phyloP scores from a whole-genome alignment of 1,140 invertebrate genomes.

The Leguminivora glycinivorella region DNA sequence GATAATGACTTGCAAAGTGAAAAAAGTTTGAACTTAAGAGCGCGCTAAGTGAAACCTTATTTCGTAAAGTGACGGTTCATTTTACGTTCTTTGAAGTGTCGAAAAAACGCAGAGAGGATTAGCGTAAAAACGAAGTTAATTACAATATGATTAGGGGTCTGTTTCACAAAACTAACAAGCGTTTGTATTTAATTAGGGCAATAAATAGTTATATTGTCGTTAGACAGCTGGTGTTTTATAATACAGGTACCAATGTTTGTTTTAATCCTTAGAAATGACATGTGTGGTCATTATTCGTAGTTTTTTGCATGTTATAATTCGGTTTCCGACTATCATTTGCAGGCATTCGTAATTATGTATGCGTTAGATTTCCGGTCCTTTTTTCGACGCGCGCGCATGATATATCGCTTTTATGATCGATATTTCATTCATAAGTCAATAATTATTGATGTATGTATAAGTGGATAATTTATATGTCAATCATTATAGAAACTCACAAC shows the following conservation, averaged over 20 bases:
- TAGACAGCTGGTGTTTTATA: conserved; percentile 60
- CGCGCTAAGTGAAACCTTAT: neutral
- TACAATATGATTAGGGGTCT: conserved; percentile 73
- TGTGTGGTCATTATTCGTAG: conserved; percentile 16
- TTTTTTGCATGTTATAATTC: conserved; percentile 18
- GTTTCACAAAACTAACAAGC: conserved; percentile 71
- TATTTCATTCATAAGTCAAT: conserved; percentile 21
- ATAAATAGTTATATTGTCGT: conserved; percentile 72
- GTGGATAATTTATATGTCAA: neutral
- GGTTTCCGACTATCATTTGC: conserved; percentile 1
- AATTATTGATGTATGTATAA: conserved; percentile 7
- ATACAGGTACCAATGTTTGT: conserved; percentile 62
- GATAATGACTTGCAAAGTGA: conserved; percentile 3
- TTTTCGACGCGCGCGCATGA: conserved; percentile 23
- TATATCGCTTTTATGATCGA: neutral
- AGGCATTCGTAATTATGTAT: neutral
- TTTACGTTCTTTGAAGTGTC: conserved; percentile 39
- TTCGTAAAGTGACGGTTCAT: neutral
- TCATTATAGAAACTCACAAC: neutral
- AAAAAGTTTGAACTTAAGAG: neutral
- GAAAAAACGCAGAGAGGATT: conserved; percentile 57
- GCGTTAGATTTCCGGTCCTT: neutral
- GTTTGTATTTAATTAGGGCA: conserved; percentile 64
- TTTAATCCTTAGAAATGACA: conserved; percentile 35
- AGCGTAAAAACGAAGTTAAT: conserved; percentile 73